Base-by-base conservation (phyloP, 2,113 vertebrate species). In the Tamias sibiricus region DNA sequence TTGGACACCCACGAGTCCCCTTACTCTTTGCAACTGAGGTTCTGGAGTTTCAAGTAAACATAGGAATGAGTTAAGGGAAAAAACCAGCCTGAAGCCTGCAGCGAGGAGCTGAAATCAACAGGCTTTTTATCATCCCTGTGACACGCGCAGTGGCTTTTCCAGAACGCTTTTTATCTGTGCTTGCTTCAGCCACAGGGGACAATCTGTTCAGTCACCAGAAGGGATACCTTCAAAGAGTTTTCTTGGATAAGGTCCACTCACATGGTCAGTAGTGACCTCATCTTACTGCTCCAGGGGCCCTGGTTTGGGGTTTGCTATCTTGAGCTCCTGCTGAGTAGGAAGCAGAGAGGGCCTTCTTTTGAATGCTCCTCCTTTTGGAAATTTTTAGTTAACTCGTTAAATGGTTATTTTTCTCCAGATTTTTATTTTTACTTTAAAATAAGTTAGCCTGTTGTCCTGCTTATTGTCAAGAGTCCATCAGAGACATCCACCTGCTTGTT, bases 321-420 rank as follows among this genome's bases (percentile, higher is more conserved):
- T 77, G 13, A 97, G 80, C 79, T 57, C 37, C n/a, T 89, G 66
- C 74, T 86, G 87, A 95, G 79, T 62, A 91, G 62, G 24, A 69
- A 97, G 94, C 57, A 96, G 42, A 95, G 95, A 98, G 89, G 85
- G 91, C 9, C 3, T 40, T 95, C 94, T 96, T 94, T 93, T 37
- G 54, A 40, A 96, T 95, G 74, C 44, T 11, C 75, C 94, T 81
- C 35, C n/a, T 90, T 98, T 98, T 95, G 86, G 86, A 96, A 97
- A 97, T 75, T 32, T 83, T 86, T 75, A 95, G 68, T 94, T 97
- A 96, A 86, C 14, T 24, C 74, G 95, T 81, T 98, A 97, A 97
- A 44, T 30, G 17, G 91, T 98, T 97, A n/a, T 94, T 91, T 95
- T 98, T 97, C 93, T 91, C 52, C 87, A 96, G 74, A 69, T 97